A percentile compares a stretch with the other conserved stretches of the same genome.
Conservation (phyloP, 2,888 invertebrate species). For the Tipula unca region DNA sequence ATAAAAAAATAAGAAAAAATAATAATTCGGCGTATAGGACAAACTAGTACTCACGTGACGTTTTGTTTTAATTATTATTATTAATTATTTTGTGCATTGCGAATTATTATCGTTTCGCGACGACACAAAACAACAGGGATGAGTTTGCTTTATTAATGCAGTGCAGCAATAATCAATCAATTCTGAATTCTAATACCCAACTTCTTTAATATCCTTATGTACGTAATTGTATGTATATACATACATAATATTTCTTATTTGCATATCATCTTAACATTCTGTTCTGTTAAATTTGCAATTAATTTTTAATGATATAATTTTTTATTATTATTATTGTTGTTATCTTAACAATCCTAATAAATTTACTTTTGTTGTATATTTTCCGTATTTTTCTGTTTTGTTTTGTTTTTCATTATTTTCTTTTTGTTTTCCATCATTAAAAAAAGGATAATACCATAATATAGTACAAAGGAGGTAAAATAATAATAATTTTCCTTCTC, state of each 20-base stretch:
- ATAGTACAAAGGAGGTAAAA: not conserved
- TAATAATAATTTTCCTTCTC: not conserved
- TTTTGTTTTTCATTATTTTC: not conserved
- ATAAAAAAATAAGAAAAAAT: no score
- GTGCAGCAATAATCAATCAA: no score
- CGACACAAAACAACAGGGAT: no score
- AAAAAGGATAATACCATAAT: not conserved
- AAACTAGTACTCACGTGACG: no score
- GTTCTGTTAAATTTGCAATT: not conserved
- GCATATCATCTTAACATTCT: not conserved
- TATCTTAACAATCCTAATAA: not conserved
- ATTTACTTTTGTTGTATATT: not conserved
- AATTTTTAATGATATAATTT: slow-evolving; percentile 8
- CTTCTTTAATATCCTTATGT: no score
- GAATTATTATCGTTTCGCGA: no score
- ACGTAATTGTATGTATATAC: no score
- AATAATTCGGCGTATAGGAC: no score
- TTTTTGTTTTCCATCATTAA: not conserved
- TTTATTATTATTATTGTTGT: not conserved
- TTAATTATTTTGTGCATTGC: no score
- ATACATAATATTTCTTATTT: not conserved
- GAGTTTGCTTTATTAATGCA: not conserved
- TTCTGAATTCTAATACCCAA: no score
- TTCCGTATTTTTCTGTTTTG: no score
- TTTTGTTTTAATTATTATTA: no score